Base-by-base conservation (phyloP, 2,113 vertebrate species). In the Zosterops hypoxanthus region DNA sequence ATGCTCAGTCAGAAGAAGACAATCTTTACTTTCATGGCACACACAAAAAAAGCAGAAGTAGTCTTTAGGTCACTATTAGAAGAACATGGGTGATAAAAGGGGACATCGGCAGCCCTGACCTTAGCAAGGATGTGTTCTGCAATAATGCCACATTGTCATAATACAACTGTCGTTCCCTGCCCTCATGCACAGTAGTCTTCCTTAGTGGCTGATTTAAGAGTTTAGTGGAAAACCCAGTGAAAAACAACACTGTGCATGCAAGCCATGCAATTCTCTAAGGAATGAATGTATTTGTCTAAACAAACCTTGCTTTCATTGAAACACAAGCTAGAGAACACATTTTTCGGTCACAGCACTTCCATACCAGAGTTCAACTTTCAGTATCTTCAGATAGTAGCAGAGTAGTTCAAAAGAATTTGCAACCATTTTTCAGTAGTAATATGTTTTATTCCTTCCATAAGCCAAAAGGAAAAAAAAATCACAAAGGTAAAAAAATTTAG, bases 361-460 rank as follows among this genome's bases (percentile, higher is more conserved):
- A 92, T 73, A 69, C 70, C 84, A 88, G 86, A 87, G 64, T 85
- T 92, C 94, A 96, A 82, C 78, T 95, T 97, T 87, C 93, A 95
- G 84, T 56, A 87, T 97, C 95, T 96, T 95, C 94, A 95, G 81
- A 83, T 82, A 77, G 88, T 70, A 83, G 93, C 46, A 94, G 77
- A 90, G 89, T 36, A 79, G 70, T 65, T 96, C 65, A 95, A 92
- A 96, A 95, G 77, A 89, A 92, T 92, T 39, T 95, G 91, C 73
- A 95, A 82, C 44, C 89, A 89, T 79, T 95, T 96, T 89, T 87
- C 86, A 82, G 83, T 69, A 84, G 86, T 55, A 94, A 85, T 69
- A 85, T 76, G 77, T 87, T 92, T 96, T 92, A 94, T 92, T 93
- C 73, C 79, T 96, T 94, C 78, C 93, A 92, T 61, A 95, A 89